phyloP scores from a whole-genome alignment of 2,888 invertebrate genomes.

The Drosophila quinaria region DNA sequence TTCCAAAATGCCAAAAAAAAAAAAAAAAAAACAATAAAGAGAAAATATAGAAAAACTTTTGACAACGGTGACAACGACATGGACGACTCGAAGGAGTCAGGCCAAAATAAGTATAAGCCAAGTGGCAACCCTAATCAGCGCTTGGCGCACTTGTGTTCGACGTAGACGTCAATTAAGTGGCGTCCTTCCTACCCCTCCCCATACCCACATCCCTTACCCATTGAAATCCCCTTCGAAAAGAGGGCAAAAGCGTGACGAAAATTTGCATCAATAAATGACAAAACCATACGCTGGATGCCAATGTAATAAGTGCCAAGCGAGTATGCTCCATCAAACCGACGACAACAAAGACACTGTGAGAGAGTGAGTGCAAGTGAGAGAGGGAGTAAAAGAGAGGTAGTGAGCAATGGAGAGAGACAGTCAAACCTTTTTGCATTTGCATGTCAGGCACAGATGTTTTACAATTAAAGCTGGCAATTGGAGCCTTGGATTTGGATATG shows the following conservation, averaged over 20 bases:
- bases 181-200: slow-evolving; percentile 7
- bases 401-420: slow-evolving; percentile 1
- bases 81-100: slow-evolving; percentile 47
- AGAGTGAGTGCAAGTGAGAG: not conserved
- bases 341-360: slow-evolving; percentile 14
- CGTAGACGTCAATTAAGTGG: slow-evolving; percentile 78
- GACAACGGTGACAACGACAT: slow-evolving; percentile 76
- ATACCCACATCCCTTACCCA: not conserved
- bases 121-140: slow-evolving; percentile 75
- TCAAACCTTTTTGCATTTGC: slow-evolving; percentile 72
- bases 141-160: slow-evolving; percentile 73
- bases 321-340: slow-evolving; percentile 73
- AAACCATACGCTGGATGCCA: slow-evolving; percentile 77
- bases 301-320: slow-evolving; percentile 78
- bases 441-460: slow-evolving; percentile 75
- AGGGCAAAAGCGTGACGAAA: slow-evolving; percentile 49
- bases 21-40: not conserved
- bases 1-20: slow-evolving; percentile 41
- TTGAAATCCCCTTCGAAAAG: slow-evolving; percentile 29
- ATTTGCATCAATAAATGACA: slow-evolving; percentile 81
- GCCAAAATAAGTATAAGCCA: slow-evolving; percentile 22
- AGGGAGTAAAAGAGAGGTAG: not conserved
- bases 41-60: slow-evolving; percentile 51
- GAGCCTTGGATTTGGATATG: slow-evolving; percentile 23
- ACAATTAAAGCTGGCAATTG: slow-evolving; percentile 72